Conservation (phyloP, 2,888 invertebrate genomes). For the Ophioninae sp. region DNA sequence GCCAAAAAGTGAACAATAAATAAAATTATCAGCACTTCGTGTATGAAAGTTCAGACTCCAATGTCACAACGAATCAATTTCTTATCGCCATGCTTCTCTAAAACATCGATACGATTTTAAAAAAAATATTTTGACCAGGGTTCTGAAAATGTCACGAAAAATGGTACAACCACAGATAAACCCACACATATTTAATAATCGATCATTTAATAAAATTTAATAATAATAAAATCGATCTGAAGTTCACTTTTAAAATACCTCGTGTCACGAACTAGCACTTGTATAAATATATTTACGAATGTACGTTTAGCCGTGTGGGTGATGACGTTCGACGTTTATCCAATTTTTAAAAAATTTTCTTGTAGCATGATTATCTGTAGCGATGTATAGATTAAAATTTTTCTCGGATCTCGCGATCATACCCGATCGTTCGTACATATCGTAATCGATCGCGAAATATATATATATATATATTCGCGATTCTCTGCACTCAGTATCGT, state of each 20-base stretch:
- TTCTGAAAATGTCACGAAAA: neutral
- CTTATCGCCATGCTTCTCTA: too few relatives aligned
- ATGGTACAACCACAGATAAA: too few relatives aligned
- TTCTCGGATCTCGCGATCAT: constrained; percentile 40
- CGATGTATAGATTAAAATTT: constrained; percentile 23
- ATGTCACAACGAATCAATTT: too few relatives aligned
- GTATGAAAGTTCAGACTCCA: too few relatives aligned
- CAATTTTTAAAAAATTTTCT: constrained; percentile 10
- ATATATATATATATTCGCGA: too few relatives aligned
- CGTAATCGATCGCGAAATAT: constrained; percentile 27
- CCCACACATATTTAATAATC: neutral
- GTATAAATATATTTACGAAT: neutral
- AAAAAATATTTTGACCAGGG: too few relatives aligned
- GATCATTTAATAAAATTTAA: neutral
- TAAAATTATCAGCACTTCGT: too few relatives aligned
- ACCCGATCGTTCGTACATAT: constrained; percentile 22
- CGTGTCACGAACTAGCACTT: neutral
- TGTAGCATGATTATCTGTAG: constrained; percentile 17
- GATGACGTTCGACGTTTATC: constrained; percentile 24
- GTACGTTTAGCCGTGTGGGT: neutral
- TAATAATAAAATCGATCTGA: neutral
- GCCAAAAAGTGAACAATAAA: too few relatives aligned
- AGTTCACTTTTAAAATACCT: neutral
- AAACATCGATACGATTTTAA: too few relatives aligned
- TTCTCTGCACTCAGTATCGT: constrained; percentile 16